phyloP scores from a whole-genome alignment of 2,888 invertebrate genomes.

The Lepidonotus clava region DNA sequence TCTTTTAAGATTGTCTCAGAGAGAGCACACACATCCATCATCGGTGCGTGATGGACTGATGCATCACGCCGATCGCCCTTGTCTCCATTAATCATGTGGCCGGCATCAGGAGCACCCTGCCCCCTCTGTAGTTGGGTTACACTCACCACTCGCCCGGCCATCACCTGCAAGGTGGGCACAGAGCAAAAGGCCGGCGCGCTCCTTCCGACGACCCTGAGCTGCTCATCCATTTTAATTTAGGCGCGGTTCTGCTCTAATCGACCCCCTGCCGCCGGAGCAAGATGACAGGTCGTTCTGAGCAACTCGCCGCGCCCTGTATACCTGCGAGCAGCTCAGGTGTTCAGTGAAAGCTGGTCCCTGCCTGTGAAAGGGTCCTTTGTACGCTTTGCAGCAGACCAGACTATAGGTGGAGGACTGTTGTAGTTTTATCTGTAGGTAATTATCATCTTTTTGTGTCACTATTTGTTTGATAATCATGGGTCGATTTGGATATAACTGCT shows the following conservation, averaged over 20 bases:
- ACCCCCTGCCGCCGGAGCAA: slow-evolving; percentile 16
- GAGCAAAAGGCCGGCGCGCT: slow-evolving; percentile 22
- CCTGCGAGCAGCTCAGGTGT: background rate
- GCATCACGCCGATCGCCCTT: slow-evolving; percentile 29
- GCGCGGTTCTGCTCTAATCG: slow-evolving; percentile 32
- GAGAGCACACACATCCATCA: slow-evolving; percentile 38
- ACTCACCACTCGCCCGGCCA: background rate
- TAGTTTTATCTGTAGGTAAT: too few species aligned
- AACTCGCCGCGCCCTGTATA: background rate
- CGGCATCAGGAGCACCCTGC: background rate
- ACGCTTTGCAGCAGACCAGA: too few species aligned
- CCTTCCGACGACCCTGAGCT: background rate
- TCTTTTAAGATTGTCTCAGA: slow-evolving; percentile 28
- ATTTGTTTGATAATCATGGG: too few species aligned
- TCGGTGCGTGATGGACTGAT: slow-evolving; percentile 30
- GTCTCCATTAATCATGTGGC: slow-evolving; percentile 34
- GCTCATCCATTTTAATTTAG: slow-evolving; percentile 43
- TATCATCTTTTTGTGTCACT: too few species aligned
- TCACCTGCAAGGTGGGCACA: slow-evolving; percentile 5
- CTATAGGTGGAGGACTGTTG: too few species aligned
- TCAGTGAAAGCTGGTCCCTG: too few species aligned
- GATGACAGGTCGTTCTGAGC: slow-evolving; percentile 11
- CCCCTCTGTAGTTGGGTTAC: slow-evolving; percentile 41
- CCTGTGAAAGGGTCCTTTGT: too few species aligned
- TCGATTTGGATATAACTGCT: too few species aligned